Conservation (phyloP, 2,888 invertebrate genomes). For the Stenichneumon culpator region DNA sequence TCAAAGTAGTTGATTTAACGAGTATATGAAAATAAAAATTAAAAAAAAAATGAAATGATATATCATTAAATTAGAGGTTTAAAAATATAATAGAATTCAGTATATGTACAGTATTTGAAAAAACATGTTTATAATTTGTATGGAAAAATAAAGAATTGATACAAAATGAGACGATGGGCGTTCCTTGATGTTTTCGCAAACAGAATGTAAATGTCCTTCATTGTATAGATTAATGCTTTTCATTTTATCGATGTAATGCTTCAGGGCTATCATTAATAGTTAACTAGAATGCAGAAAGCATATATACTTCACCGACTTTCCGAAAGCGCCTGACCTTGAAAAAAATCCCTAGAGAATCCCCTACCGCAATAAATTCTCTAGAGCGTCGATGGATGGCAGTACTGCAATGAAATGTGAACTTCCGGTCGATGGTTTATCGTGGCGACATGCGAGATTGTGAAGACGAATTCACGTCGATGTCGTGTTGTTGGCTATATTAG, state of each 20-base stretch:
- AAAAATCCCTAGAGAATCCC: neutral
- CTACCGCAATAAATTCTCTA: slow-evolving; percentile 10
- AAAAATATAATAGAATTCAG: slow-evolving; percentile 85
- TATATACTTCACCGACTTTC: neutral
- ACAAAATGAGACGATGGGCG: slow-evolving; percentile 76
- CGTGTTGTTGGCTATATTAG: slow-evolving; percentile 30
- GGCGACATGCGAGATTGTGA: neutral
- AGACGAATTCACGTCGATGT: slow-evolving; percentile 38
- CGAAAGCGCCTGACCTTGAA: neutral
- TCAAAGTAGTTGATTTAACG: slow-evolving; percentile 84
- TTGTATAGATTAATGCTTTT: neutral
- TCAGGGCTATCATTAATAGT: neutral
- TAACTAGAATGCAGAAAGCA: neutral
- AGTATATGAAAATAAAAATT: slow-evolving; percentile 84
- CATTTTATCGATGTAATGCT: neutral
- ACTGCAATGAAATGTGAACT: slow-evolving; percentile 18
- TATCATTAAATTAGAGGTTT: slow-evolving; percentile 86
- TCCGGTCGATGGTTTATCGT: slow-evolving; percentile 15
- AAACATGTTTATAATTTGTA: slow-evolving; percentile 93
- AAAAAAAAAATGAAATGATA: slow-evolving; percentile 85
- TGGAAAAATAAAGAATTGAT: slow-evolving; percentile 88
- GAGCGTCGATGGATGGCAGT: neutral
- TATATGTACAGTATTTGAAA: slow-evolving; percentile 92
- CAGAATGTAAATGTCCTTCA: neutral
- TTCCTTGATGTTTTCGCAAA: neutral